Conservation (phyloP, 2,888 invertebrate species). For the Hanleya hanleyi region DNA sequence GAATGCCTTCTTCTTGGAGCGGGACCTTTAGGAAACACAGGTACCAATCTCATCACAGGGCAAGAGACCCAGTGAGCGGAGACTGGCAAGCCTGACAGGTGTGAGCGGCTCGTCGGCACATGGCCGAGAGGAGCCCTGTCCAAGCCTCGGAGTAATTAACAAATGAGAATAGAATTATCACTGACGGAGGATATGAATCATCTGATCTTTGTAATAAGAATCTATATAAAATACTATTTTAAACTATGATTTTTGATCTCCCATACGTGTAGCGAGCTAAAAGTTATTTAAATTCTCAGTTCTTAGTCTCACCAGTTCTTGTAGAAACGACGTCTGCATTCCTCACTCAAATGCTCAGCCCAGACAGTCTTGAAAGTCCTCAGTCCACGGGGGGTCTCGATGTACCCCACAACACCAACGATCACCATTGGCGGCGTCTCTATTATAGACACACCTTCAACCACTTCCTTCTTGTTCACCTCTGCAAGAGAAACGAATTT, state of each 20-base stretch:
- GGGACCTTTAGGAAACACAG: constrained; percentile 84
- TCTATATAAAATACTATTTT: too few species aligned
- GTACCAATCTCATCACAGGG: constrained; percentile 41
- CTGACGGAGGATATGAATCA: too few species aligned
- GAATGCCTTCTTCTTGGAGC: constrained; percentile 99
- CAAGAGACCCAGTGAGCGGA: constrained; percentile 9
- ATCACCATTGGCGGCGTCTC: constrained; percentile 99
- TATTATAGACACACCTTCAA: constrained; percentile 98
- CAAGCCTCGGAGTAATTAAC: too few species aligned
- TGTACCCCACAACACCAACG: constrained; percentile 98
- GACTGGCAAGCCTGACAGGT: constrained; percentile 11
- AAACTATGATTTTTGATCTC: too few species aligned
- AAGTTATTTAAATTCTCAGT: background rate
- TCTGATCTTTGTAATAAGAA: too few species aligned
- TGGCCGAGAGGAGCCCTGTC: constrained; percentile 43
- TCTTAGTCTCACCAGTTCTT: constrained; percentile 97
- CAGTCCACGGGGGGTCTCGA: constrained; percentile 98
- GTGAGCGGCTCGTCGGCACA: constrained; percentile 41
- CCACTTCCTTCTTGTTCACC: constrained; percentile 99
- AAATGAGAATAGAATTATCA: too few species aligned
- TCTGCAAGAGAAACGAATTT: constrained; percentile 80
- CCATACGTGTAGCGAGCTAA: too few species aligned
- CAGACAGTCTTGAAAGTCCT: constrained; percentile 96
- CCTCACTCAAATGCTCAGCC: constrained; percentile 99
- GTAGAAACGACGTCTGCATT: constrained; percentile 98